phyloP scores from a whole-genome alignment of 2,113 vertebrate species.

The Enhydra lutris region DNA sequence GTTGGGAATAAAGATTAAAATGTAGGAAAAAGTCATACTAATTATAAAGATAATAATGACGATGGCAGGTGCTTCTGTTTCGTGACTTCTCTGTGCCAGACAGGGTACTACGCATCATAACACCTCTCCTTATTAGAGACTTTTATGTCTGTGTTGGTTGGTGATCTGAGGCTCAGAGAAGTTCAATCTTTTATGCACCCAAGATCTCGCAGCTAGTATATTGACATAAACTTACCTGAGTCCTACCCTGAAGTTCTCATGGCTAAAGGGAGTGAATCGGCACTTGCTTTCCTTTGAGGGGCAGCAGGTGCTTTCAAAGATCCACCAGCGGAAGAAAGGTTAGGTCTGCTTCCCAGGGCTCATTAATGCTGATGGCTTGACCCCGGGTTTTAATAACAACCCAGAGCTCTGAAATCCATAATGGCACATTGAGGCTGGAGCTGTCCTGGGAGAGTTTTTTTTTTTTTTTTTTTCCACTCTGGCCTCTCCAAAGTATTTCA shows the following conservation, averaged over 20 bases:
- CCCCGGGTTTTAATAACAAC: neutral
- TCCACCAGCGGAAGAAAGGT: neutral
- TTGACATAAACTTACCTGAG: neutral
- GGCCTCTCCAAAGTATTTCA: neutral
- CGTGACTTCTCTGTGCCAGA: neutral
- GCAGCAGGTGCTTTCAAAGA: neutral
- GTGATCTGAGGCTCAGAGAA: neutral
- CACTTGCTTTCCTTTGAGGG: neutral
- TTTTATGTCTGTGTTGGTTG: neutral
- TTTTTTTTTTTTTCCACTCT: neutral
- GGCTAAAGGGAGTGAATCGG: neutral
- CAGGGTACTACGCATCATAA: neutral
- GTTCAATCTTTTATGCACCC: neutral
- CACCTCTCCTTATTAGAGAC: neutral
- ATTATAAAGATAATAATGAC: neutral
- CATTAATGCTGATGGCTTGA: neutral
- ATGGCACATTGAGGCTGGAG: neutral
- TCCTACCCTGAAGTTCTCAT: neutral
- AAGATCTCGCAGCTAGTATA: neutral
- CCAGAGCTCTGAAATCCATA: neutral
- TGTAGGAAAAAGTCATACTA: neutral
- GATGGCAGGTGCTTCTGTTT: neutral
- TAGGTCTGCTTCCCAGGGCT: neutral
- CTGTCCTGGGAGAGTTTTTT: neutral
- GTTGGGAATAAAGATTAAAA: neutral